These are phyloP conservation scores for Camarhynchus parvulus DNA, from an alignment of 2,113 vertebrate species.

Conservation along the genomic window DNA sequence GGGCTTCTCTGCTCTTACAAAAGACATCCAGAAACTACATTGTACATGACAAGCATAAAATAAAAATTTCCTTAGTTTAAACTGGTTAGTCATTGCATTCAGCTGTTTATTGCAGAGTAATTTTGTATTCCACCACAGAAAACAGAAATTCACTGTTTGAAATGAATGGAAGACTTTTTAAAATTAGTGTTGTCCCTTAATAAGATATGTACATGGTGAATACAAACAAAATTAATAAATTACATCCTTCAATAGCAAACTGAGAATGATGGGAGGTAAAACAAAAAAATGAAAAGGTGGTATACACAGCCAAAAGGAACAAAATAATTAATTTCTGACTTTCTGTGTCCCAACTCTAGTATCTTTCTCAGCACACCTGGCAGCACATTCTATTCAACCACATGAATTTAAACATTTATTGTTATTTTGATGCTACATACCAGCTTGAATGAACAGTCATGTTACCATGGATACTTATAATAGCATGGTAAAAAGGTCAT, in stretches of 20 bases:
- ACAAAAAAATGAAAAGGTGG: not conserved
- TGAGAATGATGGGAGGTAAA: not conserved
- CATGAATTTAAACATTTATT: slow-evolving; percentile 30
- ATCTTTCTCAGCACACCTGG: not conserved
- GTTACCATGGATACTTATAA: slow-evolving; percentile 58
- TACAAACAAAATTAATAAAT: not conserved
- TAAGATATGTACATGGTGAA: not conserved
- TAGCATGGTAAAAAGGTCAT: slow-evolving; percentile 30
- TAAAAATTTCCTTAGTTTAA: not conserved
- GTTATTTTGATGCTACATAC: slow-evolving; percentile 17
- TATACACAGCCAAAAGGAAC: not conserved
- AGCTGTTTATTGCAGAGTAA: not conserved
- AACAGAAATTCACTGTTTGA: not conserved
- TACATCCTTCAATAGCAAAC: not conserved
- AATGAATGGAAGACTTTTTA: not conserved
- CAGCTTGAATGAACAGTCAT: slow-evolving; percentile 13
- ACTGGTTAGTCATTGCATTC: not conserved
- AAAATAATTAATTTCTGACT: not conserved
- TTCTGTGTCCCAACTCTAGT: not conserved
- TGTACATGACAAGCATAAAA: not conserved
- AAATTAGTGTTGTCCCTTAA: not conserved
- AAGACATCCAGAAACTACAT: not conserved
- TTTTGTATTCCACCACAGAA: not conserved
- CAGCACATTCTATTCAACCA: not conserved
- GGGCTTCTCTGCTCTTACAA: not conserved